Base-by-base conservation (phyloP, 2,113 vertebrate species). In the Clarias gariepinus region DNA sequence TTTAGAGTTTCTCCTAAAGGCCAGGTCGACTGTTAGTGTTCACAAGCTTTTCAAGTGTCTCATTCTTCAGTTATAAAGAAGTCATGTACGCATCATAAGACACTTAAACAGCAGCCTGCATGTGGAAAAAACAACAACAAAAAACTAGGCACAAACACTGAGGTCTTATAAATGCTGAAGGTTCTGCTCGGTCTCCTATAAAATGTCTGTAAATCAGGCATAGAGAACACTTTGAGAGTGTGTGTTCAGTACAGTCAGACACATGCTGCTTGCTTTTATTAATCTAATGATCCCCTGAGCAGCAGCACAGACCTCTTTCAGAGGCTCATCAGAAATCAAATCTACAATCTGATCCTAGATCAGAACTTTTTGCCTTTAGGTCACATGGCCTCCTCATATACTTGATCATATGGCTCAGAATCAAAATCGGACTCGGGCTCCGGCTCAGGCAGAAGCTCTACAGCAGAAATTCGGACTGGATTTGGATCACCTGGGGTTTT, bases 401-500 rank as follows among this genome's bases (percentile, higher is more conserved):
- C 83, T n/a, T 47, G 19, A 33, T 87, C 88, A 36, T n/a, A 4
- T 30, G 28, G 28, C 18, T 73, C 82, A 33, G 41, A 1, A 11
- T 69, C 55, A 8, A 36, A 61, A 25, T 18, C 55, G 0, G 81
- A 83, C 28, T 80, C 66, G 3, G 23, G 28, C 0, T 85, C 82
- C 2, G 36, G 41, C 47, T 85, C 36, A 0, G 28, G 68, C 19
- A 89, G 33, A 0, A 88, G 86, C 19, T 94, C 85, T 0, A 1
- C 77, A 11, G 25, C 82, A 0, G 95, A 93, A 52, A 96, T 92
- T 63, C 94, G 92, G 73, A 95, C 93, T 0, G 87, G 3, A 82
- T 93, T 95, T 3, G 93, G 90, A 0, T 94, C 93, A 0, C 91
- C 92, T 0, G 36, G 90, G 89, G 74, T 92, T 86, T 95, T 95